Conservation (phyloP, 2,113 vertebrate species). For the Percopsis transmontana region DNA sequence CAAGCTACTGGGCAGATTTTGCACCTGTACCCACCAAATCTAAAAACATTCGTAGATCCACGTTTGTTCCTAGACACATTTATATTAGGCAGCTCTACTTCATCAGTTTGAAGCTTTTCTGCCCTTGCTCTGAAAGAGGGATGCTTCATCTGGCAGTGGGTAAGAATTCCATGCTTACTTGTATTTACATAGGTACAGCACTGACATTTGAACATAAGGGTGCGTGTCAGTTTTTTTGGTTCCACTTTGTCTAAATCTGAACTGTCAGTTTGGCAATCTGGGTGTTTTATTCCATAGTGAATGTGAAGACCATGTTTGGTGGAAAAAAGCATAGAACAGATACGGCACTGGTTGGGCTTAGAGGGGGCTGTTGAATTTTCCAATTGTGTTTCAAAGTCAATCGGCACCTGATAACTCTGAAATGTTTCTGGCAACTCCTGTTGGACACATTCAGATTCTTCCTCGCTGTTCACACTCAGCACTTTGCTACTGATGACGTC, state of each 20-base stretch:
- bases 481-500: constrained; percentile 82
- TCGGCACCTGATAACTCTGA: constrained; percentile 60
- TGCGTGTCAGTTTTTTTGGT: constrained; percentile 33
- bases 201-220: constrained; percentile 84
- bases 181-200: constrained; percentile 87
- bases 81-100: constrained; percentile 76
- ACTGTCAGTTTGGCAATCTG: constrained; percentile 72
- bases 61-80: constrained; percentile 70
- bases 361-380: constrained; percentile 70
- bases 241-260: constrained; percentile 78
- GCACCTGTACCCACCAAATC: constrained; percentile 84
- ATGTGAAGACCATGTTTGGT: constrained; percentile 78
- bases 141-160: constrained; percentile 91
- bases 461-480: constrained; percentile 45
- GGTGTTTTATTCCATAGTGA: constrained; percentile 86
- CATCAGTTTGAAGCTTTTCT: constrained; percentile 81
- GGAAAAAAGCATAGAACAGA: constrained; percentile 80
- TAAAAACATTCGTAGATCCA: constrained; percentile 79
- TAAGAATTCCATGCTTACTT: constrained; percentile 84
- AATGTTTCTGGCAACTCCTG: constrained; percentile 40
- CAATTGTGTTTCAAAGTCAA: constrained; percentile 71
- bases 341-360: constrained; percentile 75
- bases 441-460: constrained; percentile 55
- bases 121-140: constrained; percentile 81
- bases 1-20: constrained; percentile 83